Conservation (phyloP, 1,140 invertebrate genomes). For the Grapholita molesta region DNA sequence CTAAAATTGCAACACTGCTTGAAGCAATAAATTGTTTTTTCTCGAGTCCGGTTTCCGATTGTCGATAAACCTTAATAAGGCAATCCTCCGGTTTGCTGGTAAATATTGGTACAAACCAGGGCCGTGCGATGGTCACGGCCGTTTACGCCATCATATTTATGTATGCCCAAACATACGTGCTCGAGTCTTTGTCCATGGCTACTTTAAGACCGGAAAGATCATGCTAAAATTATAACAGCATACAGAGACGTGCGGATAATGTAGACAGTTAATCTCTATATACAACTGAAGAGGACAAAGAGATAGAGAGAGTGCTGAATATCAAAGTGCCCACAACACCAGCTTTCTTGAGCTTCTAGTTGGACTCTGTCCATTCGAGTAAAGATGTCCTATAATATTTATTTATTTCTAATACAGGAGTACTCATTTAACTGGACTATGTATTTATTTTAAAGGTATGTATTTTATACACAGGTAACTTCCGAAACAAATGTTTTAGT, state of each 20-base stretch:
- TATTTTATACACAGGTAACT: too few species aligned
- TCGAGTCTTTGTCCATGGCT: background rate
- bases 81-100: background rate
- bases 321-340: too few species aligned
- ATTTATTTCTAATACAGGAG: too few species aligned
- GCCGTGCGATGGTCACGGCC: background rate
- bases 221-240: background rate
- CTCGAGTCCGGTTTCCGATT: background rate
- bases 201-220: background rate
- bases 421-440: too few species aligned
- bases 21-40: background rate
- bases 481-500: too few species aligned
- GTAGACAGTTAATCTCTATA: background rate
- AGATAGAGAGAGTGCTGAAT: too few species aligned
- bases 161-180: background rate
- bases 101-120: background rate
- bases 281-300: background rate
- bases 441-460: too few species aligned
- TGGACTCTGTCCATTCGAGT: too few species aligned
- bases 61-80: background rate
- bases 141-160: background rate
- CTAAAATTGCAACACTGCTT: background rate
- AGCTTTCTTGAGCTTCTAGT: too few species aligned
- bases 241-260: background rate
- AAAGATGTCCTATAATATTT: too few species aligned